A percentile compares a stretch with the other conserved stretches of the same genome.
phyloP scores from a whole-genome alignment of 2,888 invertebrate genomes.

The Sturmia bella region DNA sequence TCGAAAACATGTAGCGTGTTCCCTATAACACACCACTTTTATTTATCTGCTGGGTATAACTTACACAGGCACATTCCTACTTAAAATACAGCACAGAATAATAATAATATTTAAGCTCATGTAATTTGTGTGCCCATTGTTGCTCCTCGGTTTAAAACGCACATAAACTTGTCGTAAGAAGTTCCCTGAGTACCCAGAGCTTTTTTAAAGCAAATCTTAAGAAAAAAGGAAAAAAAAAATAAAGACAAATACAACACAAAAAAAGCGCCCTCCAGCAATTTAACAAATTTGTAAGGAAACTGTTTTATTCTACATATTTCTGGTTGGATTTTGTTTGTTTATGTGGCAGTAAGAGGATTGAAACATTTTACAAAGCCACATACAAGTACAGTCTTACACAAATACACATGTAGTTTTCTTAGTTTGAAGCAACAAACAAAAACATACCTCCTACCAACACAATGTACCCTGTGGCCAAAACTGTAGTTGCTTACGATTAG shows the following conservation, averaged over 20 bases:
- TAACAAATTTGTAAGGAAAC: constrained; percentile 45
- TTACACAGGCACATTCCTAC: not conserved
- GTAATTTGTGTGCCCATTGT: not conserved
- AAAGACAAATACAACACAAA: constrained; percentile 18
- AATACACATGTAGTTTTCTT: too few species aligned
- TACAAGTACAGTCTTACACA: too few species aligned
- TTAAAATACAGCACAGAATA: constrained; percentile 45
- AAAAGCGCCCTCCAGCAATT: constrained; percentile 44
- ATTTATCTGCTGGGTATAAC: too few species aligned
- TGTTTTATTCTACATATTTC: constrained; percentile 6
- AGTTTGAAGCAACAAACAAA: too few species aligned
- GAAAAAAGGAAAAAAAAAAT: not conserved
- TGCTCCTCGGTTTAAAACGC: not conserved
- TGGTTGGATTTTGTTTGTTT: not conserved
- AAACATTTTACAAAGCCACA: not conserved
- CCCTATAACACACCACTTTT: too few species aligned
- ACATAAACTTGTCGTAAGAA: not conserved
- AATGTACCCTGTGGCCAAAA: too few species aligned
- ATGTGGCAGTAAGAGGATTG: constrained; percentile 20
- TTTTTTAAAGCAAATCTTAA: constrained; percentile 26
- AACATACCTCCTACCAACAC: too few species aligned
- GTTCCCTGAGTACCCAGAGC: not conserved
- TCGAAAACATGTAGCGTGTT: too few species aligned
- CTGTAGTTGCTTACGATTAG: too few species aligned
- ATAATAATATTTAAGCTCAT: constrained; percentile 12